These are phyloP conservation scores for Glomeris maerens DNA, from an alignment of 1,140 invertebrate genomes.

Conservation along the genomic window DNA sequence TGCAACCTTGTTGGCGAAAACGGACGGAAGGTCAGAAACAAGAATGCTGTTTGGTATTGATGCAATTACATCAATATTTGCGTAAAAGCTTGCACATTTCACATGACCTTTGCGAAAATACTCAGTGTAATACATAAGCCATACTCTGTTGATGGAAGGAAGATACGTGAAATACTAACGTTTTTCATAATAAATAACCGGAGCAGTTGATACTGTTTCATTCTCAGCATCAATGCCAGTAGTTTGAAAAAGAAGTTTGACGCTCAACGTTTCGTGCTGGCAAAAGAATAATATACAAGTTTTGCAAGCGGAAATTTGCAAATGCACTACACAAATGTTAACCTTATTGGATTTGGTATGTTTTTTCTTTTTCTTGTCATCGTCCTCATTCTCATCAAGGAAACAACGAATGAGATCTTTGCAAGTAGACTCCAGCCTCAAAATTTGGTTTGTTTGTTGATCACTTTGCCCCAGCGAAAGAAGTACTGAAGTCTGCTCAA, in stretches of 20 bases:
- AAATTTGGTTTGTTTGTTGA: too few species aligned
- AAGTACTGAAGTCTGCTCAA: too few species aligned
- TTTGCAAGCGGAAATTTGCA: too few species aligned
- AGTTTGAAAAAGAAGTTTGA: constrained; percentile 17
- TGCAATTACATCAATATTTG: too few species aligned
- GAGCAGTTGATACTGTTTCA: constrained; percentile 29
- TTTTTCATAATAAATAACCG: constrained; percentile 36
- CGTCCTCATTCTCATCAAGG: too few species aligned
- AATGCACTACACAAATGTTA: too few species aligned
- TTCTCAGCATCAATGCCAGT: constrained; percentile 13
- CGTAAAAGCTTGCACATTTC: neutral
- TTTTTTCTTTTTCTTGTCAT: too few species aligned
- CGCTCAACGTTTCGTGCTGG: constrained; percentile 11
- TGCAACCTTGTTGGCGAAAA: neutral
- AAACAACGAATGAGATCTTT: too few species aligned
- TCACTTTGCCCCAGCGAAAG: too few species aligned
- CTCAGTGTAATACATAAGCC: neutral
- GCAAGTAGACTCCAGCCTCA: too few species aligned
- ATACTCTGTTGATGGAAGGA: neutral
- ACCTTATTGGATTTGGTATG: too few species aligned
- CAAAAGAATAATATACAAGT: too few species aligned
- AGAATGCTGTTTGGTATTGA: neutral
- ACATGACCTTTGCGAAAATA: neutral
- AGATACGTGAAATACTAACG: constrained; percentile 23
- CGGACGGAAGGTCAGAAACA: neutral